Conservation (phyloP, 2,888 invertebrate species). For the Drosophila siamana region DNA sequence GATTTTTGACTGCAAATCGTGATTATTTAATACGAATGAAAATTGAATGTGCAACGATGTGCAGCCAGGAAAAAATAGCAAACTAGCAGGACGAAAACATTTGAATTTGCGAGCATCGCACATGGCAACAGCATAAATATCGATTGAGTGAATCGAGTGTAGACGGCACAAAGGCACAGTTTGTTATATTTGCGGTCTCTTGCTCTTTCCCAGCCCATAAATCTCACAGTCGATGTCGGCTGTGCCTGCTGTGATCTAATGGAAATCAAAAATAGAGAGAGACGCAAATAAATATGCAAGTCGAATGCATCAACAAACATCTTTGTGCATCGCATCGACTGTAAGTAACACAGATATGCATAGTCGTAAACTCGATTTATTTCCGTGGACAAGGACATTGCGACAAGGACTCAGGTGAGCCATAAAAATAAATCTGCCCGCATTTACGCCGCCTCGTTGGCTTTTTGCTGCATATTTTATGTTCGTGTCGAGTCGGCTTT, state of each 20-base stretch:
- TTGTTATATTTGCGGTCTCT: slow-evolving; percentile 30
- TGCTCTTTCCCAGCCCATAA: not conserved
- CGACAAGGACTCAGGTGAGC: slow-evolving; percentile 58
- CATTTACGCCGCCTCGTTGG: slow-evolving; percentile 75
- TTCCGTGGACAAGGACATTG: slow-evolving; percentile 36
- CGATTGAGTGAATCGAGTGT: slow-evolving; percentile 18
- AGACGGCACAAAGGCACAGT: not conserved
- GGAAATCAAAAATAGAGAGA: slow-evolving; percentile 22
- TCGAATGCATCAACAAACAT: slow-evolving; percentile 19
- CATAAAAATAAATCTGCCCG: slow-evolving; percentile 76
- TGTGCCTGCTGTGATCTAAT: slow-evolving; percentile 17
- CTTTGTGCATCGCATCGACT: slow-evolving; percentile 28
- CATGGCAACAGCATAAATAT: slow-evolving; percentile 4
- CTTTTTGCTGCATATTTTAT: slow-evolving; percentile 75
- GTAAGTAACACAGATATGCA: slow-evolving; percentile 2
- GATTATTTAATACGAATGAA: slow-evolving; percentile 53
- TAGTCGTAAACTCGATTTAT: slow-evolving; percentile 36
- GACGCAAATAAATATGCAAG: slow-evolving; percentile 23
- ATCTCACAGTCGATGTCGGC: not conserved
- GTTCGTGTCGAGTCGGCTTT: slow-evolving; percentile 56
- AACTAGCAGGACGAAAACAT: slow-evolving; percentile 5
- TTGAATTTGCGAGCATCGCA: too few species aligned
- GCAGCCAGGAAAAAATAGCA: not conserved
- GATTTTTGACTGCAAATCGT: slow-evolving; percentile 41
- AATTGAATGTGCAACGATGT: slow-evolving; percentile 29